Evolutionary conservation across 2,797 vertebrate genomes (phyloP).

Genomic region (Alauda arvensis): DNA sequence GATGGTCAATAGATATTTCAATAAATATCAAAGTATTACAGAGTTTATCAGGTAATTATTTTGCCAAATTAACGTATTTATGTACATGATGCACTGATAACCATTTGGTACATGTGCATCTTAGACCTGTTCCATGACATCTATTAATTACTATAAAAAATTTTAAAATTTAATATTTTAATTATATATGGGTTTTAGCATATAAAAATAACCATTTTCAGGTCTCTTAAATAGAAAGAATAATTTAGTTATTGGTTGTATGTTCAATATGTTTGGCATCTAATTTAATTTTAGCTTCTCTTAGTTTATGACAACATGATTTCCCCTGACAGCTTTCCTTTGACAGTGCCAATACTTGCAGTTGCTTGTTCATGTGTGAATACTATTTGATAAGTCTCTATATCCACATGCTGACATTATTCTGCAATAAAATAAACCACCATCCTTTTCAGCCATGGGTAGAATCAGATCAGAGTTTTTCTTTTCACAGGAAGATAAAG

Average conservation of each 20-base stretch:
- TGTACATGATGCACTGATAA: neutral
- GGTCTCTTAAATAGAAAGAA: neutral
- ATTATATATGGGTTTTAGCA: fast-evolving
- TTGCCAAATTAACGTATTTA: neutral
- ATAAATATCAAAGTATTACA: neutral
- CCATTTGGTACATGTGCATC: neutral
- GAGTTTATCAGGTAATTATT: neutral
- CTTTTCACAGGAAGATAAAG: conserved; percentile 3
- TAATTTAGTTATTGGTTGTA: neutral
- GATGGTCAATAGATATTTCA: neutral
- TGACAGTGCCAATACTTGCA: neutral
- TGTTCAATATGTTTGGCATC: neutral
- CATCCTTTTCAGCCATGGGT: conserved; percentile 12
- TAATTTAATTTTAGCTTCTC: neutral
- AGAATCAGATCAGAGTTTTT: conserved; percentile 36
- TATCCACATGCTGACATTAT: conserved; percentile 20
- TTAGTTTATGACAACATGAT: neutral
- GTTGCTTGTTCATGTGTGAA: conserved; percentile 6
- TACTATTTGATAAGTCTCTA: conserved; percentile 1
- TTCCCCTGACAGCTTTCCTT: neutral
- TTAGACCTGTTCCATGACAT: neutral
- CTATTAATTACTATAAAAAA: neutral
- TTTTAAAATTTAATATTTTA: neutral
- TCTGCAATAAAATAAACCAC: neutral
- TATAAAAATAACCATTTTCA: neutral